Conservation (phyloP, 2,888 invertebrate genomes). For the Ornithoptera alexandrae region DNA sequence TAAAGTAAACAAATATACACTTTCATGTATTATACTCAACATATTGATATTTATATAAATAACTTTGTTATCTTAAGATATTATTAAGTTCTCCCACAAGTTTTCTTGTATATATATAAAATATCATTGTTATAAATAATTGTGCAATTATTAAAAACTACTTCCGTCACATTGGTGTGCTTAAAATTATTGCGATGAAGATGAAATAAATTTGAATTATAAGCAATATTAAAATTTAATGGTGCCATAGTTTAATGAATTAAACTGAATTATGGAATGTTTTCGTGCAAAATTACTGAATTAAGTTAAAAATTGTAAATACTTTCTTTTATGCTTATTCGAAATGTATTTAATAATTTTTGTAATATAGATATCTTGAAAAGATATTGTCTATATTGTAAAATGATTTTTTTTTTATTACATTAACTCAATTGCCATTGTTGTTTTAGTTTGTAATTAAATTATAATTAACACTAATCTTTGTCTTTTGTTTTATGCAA, state of each 20-base stretch:
- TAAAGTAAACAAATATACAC: not conserved
- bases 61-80: conserved; percentile 8
- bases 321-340: conserved; percentile 6
- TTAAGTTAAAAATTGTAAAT: conserved; percentile 19
- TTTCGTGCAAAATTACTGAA: conserved; percentile 1
- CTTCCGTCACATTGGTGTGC: conserved; percentile 1
- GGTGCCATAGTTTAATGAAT: conserved; percentile 28
- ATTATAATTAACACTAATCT: conserved; percentile 53
- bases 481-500: conserved; percentile 4
- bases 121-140: not conserved
- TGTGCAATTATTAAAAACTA: conserved; percentile 17
- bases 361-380: conserved; percentile 49
- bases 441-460: conserved; percentile 66
- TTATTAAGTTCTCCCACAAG: not conserved
- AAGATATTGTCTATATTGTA: conserved; percentile 52
- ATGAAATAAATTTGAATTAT: not conserved
- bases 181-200: conserved; percentile 5
- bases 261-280: not conserved
- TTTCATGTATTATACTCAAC: conserved; percentile 24
- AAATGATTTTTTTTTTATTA: conserved; percentile 38
- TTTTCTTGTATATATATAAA: conserved; percentile 19
- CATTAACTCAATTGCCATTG: conserved; percentile 64
- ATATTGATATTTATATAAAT: conserved; percentile 23
- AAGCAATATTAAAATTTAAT: conserved; percentile 8
- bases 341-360: conserved; percentile 29